Evolutionary conservation across 2,797 vertebrate species (phyloP).

Genomic region (Pitangus sulphuratus): DNA sequence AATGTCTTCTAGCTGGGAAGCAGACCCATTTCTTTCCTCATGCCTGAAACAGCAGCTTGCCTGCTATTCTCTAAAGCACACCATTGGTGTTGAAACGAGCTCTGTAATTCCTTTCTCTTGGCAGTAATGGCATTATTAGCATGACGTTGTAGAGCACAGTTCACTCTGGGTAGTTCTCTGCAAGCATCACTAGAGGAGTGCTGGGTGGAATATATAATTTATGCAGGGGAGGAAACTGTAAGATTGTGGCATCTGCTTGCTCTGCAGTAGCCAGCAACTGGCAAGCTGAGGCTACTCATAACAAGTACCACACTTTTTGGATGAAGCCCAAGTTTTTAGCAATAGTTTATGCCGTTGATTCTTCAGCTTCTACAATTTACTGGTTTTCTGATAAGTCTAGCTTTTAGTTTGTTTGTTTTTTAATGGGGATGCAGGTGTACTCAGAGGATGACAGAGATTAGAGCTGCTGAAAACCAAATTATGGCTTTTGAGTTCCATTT

Average conservation of each 20-base stretch:
- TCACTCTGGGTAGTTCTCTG: not conserved
- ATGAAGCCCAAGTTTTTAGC: not conserved
- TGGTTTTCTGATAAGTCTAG: not conserved
- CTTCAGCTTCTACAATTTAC: not conserved
- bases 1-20: not conserved
- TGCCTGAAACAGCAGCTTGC: not conserved
- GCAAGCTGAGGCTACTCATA: not conserved
- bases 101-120: constrained; percentile 23
- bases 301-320: not conserved
- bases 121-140: constrained; percentile 30
- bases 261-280: not conserved
- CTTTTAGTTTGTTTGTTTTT: not conserved
- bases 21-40: not conserved
- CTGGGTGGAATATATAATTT: not conserved
- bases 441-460: not conserved
- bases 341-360: not conserved
- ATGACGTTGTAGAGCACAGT: not conserved
- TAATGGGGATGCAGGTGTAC: not conserved
- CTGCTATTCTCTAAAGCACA: not conserved
- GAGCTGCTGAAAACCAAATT: constrained; percentile 31
- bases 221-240: not conserved
- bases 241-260: not conserved
- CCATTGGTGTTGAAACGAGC: not conserved
- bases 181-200: not conserved
- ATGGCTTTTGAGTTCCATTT: not conserved